Percentiles rank a stretch among this genome's conserved stretches.
Evolutionary conservation across 2,797 vertebrate genomes (phyloP).

Genomic region (Triplophysa yarkandensis): DNA sequence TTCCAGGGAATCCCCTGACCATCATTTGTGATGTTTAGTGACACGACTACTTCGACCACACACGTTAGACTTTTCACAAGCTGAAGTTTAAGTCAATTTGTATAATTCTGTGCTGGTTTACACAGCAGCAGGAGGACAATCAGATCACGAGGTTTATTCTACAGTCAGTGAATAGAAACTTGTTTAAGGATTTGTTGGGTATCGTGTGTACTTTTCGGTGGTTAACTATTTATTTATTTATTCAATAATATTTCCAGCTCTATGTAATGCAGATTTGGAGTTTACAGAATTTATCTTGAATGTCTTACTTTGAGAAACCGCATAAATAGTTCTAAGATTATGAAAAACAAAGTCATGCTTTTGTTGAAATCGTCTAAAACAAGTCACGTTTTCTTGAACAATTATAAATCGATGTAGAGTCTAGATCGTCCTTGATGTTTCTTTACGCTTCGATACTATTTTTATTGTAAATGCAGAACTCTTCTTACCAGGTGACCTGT

Average conservation of each 20-base stretch:
- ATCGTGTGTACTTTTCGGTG: constrained; percentile 53
- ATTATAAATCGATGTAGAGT: constrained; percentile 43
- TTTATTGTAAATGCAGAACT: constrained; percentile 43
- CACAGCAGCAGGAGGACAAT: constrained; percentile 78
- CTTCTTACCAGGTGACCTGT: constrained; percentile 44
- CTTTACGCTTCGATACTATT: constrained; percentile 36
- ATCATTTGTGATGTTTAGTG: no score
- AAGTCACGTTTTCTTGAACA: constrained; percentile 38
- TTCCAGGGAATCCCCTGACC: background rate
- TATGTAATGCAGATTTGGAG: constrained; percentile 73
- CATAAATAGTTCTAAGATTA: constrained; percentile 72
- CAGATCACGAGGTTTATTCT: constrained; percentile 75
- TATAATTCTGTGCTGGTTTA: constrained; percentile 56
- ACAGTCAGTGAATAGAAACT: constrained; percentile 73
- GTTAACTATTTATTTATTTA: constrained; percentile 52
- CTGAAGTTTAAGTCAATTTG: constrained; percentile 12
- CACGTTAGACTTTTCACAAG: constrained; percentile 14
- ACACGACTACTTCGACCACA: background rate
- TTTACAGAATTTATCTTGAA: constrained; percentile 87
- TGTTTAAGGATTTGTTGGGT: constrained; percentile 49
- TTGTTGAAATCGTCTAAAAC: constrained; percentile 65
- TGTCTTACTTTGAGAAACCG: constrained; percentile 64
- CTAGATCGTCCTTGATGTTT: constrained; percentile 54
- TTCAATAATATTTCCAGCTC: constrained; percentile 71
- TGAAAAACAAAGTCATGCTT: constrained; percentile 81